Percentiles rank a stretch among this genome's conserved stretches.
These are phyloP conservation scores for Lamproptera curius DNA, from an alignment of 2,888 invertebrate genomes.

Conservation along the genomic window DNA sequence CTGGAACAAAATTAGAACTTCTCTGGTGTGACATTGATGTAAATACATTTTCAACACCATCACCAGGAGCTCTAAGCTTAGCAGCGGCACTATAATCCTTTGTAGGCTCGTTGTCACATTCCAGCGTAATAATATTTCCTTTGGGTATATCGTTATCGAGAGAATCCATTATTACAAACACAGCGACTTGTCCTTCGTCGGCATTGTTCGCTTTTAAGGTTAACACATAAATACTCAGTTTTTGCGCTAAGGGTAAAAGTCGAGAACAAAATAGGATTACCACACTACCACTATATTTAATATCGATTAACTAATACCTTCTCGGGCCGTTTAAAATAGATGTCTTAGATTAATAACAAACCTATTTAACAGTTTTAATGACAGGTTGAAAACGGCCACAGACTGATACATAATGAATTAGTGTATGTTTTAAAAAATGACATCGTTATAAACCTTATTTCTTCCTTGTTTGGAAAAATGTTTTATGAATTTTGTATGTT, in stretches of 20 bases:
- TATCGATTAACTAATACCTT: background rate
- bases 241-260: slow-evolving; percentile 1
- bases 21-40: slow-evolving; percentile 50
- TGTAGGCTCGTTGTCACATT: slow-evolving; percentile 45
- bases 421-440: too few species aligned
- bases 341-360: slow-evolving; percentile 21
- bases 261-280: background rate
- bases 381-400: slow-evolving; percentile 18
- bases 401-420: too few species aligned
- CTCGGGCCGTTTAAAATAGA: slow-evolving; percentile 9
- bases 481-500: too few species aligned
- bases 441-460: too few species aligned
- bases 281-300: background rate
- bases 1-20: slow-evolving; percentile 41
- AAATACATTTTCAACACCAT: slow-evolving; percentile 51
- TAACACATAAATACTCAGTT: slow-evolving; percentile 29
- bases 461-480: too few species aligned
- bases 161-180: slow-evolving; percentile 62
- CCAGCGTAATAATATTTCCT: slow-evolving; percentile 42
- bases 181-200: slow-evolving; percentile 49
- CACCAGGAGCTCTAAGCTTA: slow-evolving; percentile 40
- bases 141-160: slow-evolving; percentile 45
- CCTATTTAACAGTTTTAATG: slow-evolving; percentile 18
- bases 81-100: slow-evolving; percentile 40
- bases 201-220: slow-evolving; percentile 67